phyloP scores from a whole-genome alignment of 92 coral and sea anemone species.

The Epizoanthus ramosus region DNA sequence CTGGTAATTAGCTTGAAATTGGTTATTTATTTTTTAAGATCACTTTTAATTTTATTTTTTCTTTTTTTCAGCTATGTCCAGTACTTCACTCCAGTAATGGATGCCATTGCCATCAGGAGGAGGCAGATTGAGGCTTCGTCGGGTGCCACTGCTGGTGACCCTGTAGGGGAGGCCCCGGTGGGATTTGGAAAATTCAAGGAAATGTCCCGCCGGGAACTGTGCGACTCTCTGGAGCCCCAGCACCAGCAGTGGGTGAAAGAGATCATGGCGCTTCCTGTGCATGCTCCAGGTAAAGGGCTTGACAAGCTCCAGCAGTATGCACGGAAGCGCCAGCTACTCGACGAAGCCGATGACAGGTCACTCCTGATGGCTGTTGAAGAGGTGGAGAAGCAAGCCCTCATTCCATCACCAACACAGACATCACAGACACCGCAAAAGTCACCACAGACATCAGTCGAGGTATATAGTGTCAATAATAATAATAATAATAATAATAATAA shows the following conservation, averaged over 20 bases:
- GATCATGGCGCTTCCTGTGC: neutral
- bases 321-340: too few relatives aligned
- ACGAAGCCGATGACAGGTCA: too few relatives aligned
- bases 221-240: neutral
- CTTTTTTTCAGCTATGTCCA: conserved; percentile 35
- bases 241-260: conserved; percentile 20
- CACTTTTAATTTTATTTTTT: neutral
- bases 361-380: too few relatives aligned
- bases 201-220: neutral
- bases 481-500: too few relatives aligned
- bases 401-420: too few relatives aligned
- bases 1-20: too few relatives aligned
- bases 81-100: conserved; percentile 1
- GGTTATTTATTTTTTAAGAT: neutral
- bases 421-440: too few relatives aligned
- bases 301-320: too few relatives aligned
- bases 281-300: too few relatives aligned
- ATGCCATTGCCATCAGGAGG: neutral
- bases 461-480: too few relatives aligned
- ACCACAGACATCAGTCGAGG: too few relatives aligned
- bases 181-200: neutral
- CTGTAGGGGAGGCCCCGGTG: neutral
- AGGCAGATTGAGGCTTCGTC: neutral
- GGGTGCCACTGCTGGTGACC: neutral
- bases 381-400: too few relatives aligned